Conservation (phyloP, 2,888 invertebrate species). For the Panzeria rudis region DNA sequence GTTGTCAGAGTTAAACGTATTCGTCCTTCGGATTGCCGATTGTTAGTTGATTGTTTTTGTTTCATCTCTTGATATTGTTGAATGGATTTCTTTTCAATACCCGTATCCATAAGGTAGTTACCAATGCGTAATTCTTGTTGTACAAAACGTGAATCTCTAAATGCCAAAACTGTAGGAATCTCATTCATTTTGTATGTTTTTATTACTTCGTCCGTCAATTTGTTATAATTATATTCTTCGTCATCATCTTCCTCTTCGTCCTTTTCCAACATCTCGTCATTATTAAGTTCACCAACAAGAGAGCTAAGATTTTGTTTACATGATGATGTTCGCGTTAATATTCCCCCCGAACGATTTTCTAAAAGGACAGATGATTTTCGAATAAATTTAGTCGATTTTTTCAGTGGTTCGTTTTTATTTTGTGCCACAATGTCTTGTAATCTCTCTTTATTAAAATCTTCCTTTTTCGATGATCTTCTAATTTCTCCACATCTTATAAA, state of each 20-base stretch:
- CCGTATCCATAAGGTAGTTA: slow-evolving; percentile 83
- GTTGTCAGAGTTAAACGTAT: slow-evolving; percentile 82
- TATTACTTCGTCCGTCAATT: slow-evolving; percentile 74
- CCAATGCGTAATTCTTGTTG: slow-evolving; percentile 83
- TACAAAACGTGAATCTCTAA: slow-evolving; percentile 83
- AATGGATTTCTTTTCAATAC: slow-evolving; percentile 81
- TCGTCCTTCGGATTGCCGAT: slow-evolving; percentile 74
- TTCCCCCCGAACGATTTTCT: slow-evolving; percentile 31
- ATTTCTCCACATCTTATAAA: slow-evolving; percentile 93
- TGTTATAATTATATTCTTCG: slow-evolving; percentile 1
- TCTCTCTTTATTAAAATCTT: slow-evolving; percentile 81
- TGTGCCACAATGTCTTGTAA: slow-evolving; percentile 78
- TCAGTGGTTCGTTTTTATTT: slow-evolving; percentile 74
- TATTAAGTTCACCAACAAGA: slow-evolving; percentile 73
- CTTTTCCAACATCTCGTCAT: slow-evolving; percentile 65
- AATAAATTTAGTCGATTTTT: slow-evolving; percentile 74
- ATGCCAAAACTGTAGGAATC: slow-evolving; percentile 82
- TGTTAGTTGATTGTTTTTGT: slow-evolving; percentile 63
- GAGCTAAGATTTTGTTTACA: slow-evolving; percentile 81
- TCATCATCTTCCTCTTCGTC: slow-evolving; percentile 57
- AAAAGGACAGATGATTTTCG: slow-evolving; percentile 2
- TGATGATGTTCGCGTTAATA: slow-evolving; percentile 80
- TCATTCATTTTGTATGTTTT: slow-evolving; percentile 81
- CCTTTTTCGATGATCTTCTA: slow-evolving; percentile 84
- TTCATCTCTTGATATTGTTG: slow-evolving; percentile 73